phyloP scores from a whole-genome alignment of 1,140 invertebrate genomes.

The Nephotettix cincticeps region DNA sequence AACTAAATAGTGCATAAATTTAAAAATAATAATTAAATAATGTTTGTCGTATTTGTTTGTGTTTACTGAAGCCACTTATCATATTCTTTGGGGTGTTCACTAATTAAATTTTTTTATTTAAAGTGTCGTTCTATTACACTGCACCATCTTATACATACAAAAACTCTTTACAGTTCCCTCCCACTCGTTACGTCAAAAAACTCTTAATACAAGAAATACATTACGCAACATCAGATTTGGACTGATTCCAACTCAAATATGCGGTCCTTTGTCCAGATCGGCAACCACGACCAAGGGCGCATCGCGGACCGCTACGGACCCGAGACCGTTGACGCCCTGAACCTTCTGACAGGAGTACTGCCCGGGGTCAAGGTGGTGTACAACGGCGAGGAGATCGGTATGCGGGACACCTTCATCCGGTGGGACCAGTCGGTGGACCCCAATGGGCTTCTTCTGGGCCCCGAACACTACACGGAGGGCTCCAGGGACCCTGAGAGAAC shows the following conservation, averaged over 20 bases:
- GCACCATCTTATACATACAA: too few relatives aligned
- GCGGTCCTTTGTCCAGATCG: slow-evolving; percentile 59
- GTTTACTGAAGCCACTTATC: too few relatives aligned
- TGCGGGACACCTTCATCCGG: slow-evolving; percentile 61
- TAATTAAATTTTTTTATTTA: too few relatives aligned
- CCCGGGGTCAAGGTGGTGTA: slow-evolving; percentile 74
- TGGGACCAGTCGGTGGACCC: slow-evolving; percentile 57
- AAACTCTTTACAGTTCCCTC: too few relatives aligned
- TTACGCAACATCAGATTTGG: too few relatives aligned
- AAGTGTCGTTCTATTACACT: too few relatives aligned
- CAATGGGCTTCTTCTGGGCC: slow-evolving; percentile 42
- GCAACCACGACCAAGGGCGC: slow-evolving; percentile 72
- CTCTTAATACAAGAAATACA: too few relatives aligned
- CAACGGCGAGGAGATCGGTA: slow-evolving; percentile 77
- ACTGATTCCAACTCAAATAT: neutral
- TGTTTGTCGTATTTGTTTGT: too few relatives aligned
- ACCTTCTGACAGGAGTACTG: slow-evolving; percentile 70
- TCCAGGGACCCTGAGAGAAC: slow-evolving; percentile 66
- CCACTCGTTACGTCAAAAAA: too few relatives aligned
- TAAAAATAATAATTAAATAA: too few relatives aligned
- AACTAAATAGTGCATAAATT: too few relatives aligned
- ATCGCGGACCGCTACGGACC: slow-evolving; percentile 62
- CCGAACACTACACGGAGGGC: slow-evolving; percentile 50
- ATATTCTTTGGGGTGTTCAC: too few relatives aligned
- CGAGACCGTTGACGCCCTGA: slow-evolving; percentile 66